These are phyloP conservation scores for Agriopis marginaria DNA, from an alignment of 2,888 invertebrate species.

Conservation along the genomic window DNA sequence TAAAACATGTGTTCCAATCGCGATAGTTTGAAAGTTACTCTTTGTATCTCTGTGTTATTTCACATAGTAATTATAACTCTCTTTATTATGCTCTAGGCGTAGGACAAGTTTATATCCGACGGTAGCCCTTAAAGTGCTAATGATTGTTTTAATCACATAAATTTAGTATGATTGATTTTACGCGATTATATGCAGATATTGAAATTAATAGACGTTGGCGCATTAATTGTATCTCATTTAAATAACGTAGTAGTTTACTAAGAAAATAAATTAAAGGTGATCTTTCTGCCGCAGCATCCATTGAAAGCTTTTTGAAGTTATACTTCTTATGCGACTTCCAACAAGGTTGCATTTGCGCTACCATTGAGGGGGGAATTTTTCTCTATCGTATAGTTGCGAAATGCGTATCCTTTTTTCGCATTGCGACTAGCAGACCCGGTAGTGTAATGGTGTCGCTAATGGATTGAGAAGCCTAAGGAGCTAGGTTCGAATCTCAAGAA, in stretches of 20 bases:
- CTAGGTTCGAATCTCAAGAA: no score
- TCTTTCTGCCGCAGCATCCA: neutral
- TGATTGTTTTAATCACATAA: constrained; percentile 40
- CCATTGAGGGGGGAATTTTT: no score
- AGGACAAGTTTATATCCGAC: constrained; percentile 37
- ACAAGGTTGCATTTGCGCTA: no score
- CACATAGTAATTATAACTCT: neutral
- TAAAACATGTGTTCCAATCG: no score
- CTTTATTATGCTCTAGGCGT: constrained; percentile 23
- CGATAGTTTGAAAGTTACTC: neutral
- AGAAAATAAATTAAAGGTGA: neutral
- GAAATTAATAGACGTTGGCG: constrained; percentile 34
- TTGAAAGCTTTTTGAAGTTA: neutral
- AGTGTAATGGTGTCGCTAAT: no score
- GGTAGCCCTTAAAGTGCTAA: constrained; percentile 45
- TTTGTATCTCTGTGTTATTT: neutral
- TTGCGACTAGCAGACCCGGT: no score
- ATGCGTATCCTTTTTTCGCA: no score
- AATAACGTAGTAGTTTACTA: constrained; percentile 12
- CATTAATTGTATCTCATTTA: constrained; percentile 32
- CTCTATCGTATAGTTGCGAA: no score
- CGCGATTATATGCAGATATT: constrained; percentile 39
- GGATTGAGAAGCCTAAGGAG: no score
- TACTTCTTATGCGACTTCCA: no score
- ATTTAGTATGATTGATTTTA: constrained; percentile 42